These are phyloP conservation scores for Zaprionus capensis DNA, from an alignment of 1,140 invertebrate species.

Conservation along the genomic window DNA sequence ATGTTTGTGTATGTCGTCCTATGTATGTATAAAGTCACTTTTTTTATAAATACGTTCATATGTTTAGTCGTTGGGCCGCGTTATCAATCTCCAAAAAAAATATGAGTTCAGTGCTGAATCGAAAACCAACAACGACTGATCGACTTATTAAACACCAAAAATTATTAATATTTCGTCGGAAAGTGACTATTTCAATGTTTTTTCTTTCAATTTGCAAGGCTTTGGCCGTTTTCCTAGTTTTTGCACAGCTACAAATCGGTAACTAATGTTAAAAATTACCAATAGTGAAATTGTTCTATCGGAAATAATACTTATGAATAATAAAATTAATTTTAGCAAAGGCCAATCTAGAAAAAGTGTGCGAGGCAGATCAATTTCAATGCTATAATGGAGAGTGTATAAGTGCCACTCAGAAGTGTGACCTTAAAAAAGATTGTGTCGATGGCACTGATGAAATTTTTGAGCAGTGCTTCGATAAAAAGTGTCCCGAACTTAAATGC, in stretches of 20 bases:
- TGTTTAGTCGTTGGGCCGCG: background rate
- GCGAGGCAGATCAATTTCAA: conserved; percentile 6
- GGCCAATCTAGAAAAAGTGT: background rate
- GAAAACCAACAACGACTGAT: background rate
- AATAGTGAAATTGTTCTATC: background rate
- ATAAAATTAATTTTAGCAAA: background rate
- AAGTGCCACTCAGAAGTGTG: conserved; percentile 49
- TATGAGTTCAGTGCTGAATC: background rate
- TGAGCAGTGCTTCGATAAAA: conserved; percentile 53
- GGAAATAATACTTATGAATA: background rate
- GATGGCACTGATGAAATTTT: conserved; percentile 87
- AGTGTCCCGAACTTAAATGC: conserved; percentile 85
- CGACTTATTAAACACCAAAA: background rate
- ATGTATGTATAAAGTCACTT: too few relatives aligned
- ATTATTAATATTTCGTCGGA: too few relatives aligned
- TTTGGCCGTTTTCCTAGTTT: background rate
- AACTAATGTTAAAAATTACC: background rate
- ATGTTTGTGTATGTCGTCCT: too few relatives aligned
- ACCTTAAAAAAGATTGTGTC: conserved; percentile 84
- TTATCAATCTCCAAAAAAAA: background rate
- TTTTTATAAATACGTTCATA: background rate
- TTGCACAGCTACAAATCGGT: background rate
- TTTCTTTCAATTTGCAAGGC: background rate
- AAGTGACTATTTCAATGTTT: background rate
- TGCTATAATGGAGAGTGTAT: conserved; percentile 23